Conservation (phyloP, 2,113 vertebrate genomes). For the Dunckerocampus dactyliophorus region DNA sequence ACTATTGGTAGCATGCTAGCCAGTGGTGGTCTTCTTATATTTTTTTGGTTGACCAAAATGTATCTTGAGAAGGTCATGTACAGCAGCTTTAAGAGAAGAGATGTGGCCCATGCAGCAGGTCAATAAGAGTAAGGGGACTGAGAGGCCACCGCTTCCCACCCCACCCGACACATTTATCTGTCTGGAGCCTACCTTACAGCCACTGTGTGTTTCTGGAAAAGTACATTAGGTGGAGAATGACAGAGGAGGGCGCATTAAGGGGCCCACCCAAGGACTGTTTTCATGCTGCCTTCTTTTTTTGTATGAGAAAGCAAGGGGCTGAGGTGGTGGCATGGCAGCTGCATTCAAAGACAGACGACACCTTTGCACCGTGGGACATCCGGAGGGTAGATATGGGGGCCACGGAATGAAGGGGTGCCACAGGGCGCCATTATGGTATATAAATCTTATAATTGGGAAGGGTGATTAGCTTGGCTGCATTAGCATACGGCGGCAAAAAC, state of each 20-base stretch:
- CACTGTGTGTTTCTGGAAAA: constrained; percentile 61
- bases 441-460: constrained; percentile 66
- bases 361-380: constrained; percentile 55
- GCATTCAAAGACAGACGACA: constrained; percentile 74
- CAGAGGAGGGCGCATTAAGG: constrained; percentile 35
- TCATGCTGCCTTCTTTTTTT: constrained; percentile 47
- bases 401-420: constrained; percentile 31
- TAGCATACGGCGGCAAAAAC: constrained; percentile 67
- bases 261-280: constrained; percentile 61
- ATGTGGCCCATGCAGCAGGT: constrained; percentile 44
- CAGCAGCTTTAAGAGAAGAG: constrained; percentile 25
- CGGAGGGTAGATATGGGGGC: constrained; percentile 44
- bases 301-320: constrained; percentile 42
- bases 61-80: too few relatives aligned
- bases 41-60: too few relatives aligned
- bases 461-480: constrained; percentile 67
- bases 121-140: constrained; percentile 24
- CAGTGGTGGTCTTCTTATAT: too few relatives aligned
- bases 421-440: constrained; percentile 51
- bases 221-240: constrained; percentile 52
- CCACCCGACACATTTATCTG: constrained; percentile 63
- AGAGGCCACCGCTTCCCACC: constrained; percentile 10
- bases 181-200: constrained; percentile 59
- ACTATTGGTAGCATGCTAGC: too few relatives aligned
- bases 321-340: constrained; percentile 57